These are phyloP conservation scores for Neoseiulus cucumeris DNA, from an alignment of 1,140 invertebrate genomes.

Conservation along the genomic window DNA sequence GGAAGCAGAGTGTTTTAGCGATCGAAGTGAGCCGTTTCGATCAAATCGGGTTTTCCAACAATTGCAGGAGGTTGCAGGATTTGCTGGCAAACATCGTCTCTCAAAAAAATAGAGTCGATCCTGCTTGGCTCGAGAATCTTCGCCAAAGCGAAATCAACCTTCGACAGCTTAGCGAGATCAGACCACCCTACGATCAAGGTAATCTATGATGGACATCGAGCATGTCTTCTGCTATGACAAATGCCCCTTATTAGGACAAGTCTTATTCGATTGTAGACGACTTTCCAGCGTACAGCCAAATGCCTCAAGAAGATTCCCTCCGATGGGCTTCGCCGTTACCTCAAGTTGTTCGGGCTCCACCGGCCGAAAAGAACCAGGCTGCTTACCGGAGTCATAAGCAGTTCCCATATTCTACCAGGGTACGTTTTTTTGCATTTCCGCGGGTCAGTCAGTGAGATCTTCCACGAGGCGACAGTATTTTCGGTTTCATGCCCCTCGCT, in stretches of 20 bases:
- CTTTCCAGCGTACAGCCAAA: background rate
- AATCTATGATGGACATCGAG: background rate
- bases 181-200: slow-evolving; percentile 9
- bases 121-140: background rate
- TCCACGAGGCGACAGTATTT: background rate
- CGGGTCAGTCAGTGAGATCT: background rate
- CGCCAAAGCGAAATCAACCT: background rate
- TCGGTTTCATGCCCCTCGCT: no score
- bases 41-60: background rate
- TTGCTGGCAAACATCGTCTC: background rate
- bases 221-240: background rate
- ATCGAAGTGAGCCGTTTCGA: no score
- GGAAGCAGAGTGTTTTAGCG: background rate
- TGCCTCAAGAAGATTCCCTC: background rate
- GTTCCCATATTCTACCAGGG: background rate
- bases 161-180: background rate
- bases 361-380: background rate
- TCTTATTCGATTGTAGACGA: background rate
- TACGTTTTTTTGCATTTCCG: background rate
- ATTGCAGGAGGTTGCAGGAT: background rate
- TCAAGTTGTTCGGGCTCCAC: background rate
- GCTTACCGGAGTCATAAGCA: slow-evolving; percentile 3
- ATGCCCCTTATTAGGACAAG: background rate
- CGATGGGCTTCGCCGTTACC: background rate
- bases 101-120: background rate